Base-by-base conservation (phyloP, 1,140 invertebrate genomes). In the Tetramorium simillimum region DNA sequence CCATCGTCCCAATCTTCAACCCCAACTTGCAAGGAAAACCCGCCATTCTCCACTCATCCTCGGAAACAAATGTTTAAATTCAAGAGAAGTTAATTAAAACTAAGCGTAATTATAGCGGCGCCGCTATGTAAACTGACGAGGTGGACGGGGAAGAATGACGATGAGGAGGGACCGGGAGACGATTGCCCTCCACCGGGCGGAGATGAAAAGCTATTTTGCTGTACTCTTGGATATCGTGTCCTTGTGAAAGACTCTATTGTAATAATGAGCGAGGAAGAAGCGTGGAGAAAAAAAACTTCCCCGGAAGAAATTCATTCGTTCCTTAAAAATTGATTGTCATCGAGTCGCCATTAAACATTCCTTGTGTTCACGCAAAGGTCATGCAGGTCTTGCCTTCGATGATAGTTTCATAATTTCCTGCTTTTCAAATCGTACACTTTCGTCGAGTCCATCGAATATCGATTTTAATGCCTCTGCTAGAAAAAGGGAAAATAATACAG, bases 31-130 rank as follows among this genome's bases (percentile, higher is more conserved):
- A 49, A 49, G 56, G 46, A 78, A 69, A 88, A 87, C 72, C 49
- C 28, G 69, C 70, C 72, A 51, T 89, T 76, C 76, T 90, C 78
- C 60, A 33, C 85, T 90, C 87, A 87, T 91, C 85, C 80, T 21
- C 56, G 73, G 88, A 88, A 89, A 91, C 88, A 91, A 92, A 92
- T 92, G 91, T 92, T 92, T 90, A 92, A 92, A 92, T 92, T 92
- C 87, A 82, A 89, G 91, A 86, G 91, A 91, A 92, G 92, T 93
- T 93, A 93, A 93, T 93, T 93, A 93, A 93, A 92, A 92, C 91
- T 91, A 88, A 89, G 91, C 88, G 91, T 89, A 93, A 93, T 92
- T 92, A 92, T 90, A 89, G 88, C 84, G 62, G 75, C 80, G 53
- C 60, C 60, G 86, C 75, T 90, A 86, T 87, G 89, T 91, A 91